Evolutionary conservation across 2,888 invertebrate species (phyloP).

Genomic region (Polia nebulosa): DNA sequence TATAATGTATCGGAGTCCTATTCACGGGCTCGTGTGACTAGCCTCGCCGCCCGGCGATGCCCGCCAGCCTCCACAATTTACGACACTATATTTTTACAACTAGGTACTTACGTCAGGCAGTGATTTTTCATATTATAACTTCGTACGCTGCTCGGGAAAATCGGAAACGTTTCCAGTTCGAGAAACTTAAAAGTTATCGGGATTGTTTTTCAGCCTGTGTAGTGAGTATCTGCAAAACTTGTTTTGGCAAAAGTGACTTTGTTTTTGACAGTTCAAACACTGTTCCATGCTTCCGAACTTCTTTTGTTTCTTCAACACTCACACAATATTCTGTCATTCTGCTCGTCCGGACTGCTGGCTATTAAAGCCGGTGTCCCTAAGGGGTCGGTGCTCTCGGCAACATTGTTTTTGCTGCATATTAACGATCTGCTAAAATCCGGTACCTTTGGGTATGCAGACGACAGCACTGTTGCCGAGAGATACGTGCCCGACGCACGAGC

Average conservation of each 20-base stretch:
- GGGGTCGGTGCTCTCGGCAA: no score
- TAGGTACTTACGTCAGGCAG: conserved; percentile 53
- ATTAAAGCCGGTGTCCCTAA: no score
- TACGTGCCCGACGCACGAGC: no score
- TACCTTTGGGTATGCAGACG: no score
- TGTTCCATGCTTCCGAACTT: not conserved
- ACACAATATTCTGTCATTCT: not conserved
- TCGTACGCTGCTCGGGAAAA: conserved; percentile 26
- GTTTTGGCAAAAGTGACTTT: not conserved
- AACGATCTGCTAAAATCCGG: no score
- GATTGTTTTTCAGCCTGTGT: not conserved
- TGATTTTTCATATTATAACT: conserved; percentile 63
- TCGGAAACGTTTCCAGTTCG: conserved; percentile 32
- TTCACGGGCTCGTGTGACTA: conserved; percentile 64
- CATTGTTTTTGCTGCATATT: no score
- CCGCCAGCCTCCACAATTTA: conserved; percentile 66
- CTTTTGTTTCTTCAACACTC: conserved; percentile 13
- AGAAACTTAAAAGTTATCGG: conserved; percentile 25
- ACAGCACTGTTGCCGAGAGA: no score
- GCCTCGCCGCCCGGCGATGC: conserved; percentile 54
- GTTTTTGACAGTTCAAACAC: not conserved
- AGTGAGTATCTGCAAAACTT: not conserved
- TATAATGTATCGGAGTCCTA: conserved; percentile 79
- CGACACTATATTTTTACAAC: conserved; percentile 73
- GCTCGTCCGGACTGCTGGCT: no score